Base-by-base conservation (phyloP, 2,113 vertebrate genomes). In the Pundamilia nyererei region DNA sequence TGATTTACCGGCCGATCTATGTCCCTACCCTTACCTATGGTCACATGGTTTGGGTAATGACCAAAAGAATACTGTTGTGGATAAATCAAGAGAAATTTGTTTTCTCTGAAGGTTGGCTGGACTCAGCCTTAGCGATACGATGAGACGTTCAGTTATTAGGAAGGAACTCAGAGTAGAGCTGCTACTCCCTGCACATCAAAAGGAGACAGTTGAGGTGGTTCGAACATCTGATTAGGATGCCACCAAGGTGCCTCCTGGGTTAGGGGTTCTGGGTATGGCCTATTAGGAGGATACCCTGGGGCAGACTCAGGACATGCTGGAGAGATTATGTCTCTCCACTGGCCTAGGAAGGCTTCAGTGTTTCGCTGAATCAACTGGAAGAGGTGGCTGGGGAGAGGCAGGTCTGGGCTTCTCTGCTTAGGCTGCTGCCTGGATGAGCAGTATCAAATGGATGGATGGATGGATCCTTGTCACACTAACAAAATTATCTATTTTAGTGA, bases 401-500 rank as follows among this genome's bases (percentile, higher is more conserved):
- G 68, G 5, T 72, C 40, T 72, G 68, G 40, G 68, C 13, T 72
- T 72, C 68, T 72, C 68, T 72, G 68, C 68, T 72, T 72, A 26
- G 40, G 13, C 68, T 72, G 40, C 40, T 72, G 68, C 14, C 40
- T 45, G 14, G 68, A 72, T 72, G 24, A 29, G 68, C 21, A 72
- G 21, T 45, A 72, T 17, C 40, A 45, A 1, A 72, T 45, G 21
- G 21, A 72, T 72, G 21, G 38, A 42, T 4, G 12, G 38, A 45
- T 72, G 9, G 6, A 72, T 72, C 24, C 15, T 49, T 49, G 6
- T 31, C 9, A 75, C 15, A 75, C 42, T 49, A 31, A 75, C 21
- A 75, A 31, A 75, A 75, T 29, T 5, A 42, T 19, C 42, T 47
- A 47, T 11, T 47, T 75, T 75, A 47, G 24, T 75, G 42, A 75